Conservation (phyloP, 2,797 vertebrate species). For the Pangasius mekongensis region DNA sequence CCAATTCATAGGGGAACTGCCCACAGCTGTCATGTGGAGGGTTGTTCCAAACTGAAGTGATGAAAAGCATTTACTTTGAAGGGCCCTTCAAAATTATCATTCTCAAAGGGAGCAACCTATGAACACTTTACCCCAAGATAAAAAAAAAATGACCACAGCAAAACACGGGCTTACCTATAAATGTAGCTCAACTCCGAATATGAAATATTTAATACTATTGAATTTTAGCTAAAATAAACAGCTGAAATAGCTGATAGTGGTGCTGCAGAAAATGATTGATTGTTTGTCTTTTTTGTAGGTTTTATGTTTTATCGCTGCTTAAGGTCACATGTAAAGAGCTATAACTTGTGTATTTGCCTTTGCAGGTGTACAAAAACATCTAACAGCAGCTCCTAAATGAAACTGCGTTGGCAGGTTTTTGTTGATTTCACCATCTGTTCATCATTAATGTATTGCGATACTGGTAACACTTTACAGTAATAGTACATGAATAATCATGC, state of each 20-base stretch:
- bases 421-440: neutral
- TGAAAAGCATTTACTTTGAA: conserved; percentile 3
- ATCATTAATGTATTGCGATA: neutral
- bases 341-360: neutral
- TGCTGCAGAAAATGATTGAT: neutral
- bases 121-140: neutral
- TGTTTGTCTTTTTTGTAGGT: neutral
- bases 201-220: neutral
- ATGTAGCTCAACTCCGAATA: neutral
- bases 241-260: neutral
- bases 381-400: neutral
- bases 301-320: neutral
- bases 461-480: no score
- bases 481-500: no score
- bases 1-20: neutral
- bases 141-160: neutral
- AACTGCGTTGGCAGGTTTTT: neutral
- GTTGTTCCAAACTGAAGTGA: conserved; percentile 3
- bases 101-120: neutral
- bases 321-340: neutral
- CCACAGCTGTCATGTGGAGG: neutral
- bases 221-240: neutral
- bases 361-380: neutral
- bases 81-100: neutral
- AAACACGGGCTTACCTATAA: neutral